These are phyloP conservation scores for Zonotrichia leucophrys DNA, from an alignment of 2,113 vertebrate genomes.

Conservation along the genomic window DNA sequence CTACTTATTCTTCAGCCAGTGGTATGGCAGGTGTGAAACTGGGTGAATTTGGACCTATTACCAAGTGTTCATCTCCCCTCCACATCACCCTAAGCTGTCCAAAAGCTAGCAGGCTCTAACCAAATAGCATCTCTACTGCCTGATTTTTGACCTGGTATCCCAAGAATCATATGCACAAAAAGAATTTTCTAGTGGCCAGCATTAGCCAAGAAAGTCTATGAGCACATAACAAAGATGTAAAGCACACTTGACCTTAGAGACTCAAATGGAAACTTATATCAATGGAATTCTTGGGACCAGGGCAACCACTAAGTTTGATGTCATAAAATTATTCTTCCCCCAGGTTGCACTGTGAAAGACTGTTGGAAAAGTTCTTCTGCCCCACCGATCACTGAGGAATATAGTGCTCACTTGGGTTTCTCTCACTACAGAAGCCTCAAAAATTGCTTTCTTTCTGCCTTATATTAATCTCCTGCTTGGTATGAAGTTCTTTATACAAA, in stretches of 20 bases:
- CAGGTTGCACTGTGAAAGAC: neutral
- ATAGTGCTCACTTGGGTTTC: neutral
- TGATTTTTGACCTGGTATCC: neutral
- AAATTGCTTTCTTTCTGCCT: neutral
- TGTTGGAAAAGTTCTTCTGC: neutral
- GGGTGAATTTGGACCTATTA: neutral
- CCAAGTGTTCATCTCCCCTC: neutral
- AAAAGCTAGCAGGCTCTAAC: neutral
- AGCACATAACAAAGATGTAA: neutral
- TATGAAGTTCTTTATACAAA: neutral
- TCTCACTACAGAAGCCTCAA: neutral
- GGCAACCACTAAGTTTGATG: neutral
- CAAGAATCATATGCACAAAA: neutral
- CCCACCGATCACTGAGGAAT: neutral
- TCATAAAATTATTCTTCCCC: neutral
- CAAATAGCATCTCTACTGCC: neutral
- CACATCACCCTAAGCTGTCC: neutral
- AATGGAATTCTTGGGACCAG: neutral
- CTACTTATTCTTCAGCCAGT: neutral
- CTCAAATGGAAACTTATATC: neutral
- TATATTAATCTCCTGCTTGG: neutral
- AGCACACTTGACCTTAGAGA: neutral
- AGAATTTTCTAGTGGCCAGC: neutral
- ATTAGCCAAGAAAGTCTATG: neutral
- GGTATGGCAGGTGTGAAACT: neutral